Percentiles rank a stretch among this genome's conserved stretches.
phyloP scores from a whole-genome alignment of 2,888 invertebrate genomes.

The Oscheius sp. region DNA sequence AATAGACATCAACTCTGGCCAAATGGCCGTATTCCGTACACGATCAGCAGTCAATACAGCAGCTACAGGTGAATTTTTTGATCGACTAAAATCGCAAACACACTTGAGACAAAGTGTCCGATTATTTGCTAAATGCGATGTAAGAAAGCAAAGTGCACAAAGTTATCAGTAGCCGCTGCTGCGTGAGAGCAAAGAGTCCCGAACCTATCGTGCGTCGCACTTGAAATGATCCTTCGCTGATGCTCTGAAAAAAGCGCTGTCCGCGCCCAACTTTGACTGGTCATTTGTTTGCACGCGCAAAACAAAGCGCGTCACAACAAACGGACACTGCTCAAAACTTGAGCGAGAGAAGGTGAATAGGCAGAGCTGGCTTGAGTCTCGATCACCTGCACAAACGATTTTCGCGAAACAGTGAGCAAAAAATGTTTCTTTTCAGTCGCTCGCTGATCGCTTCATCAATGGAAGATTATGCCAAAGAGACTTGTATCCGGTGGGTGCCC shows the following conservation, averaged over 20 bases:
- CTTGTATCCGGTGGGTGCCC: constrained; percentile 72
- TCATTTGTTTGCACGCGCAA: constrained; percentile 34
- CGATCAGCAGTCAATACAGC: constrained; percentile 70
- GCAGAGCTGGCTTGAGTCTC: constrained; percentile 1
- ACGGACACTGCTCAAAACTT: constrained; percentile 31
- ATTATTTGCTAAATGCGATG: constrained; percentile 26
- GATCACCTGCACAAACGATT: neutral
- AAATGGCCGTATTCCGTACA: constrained; percentile 69
- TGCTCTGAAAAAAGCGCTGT: constrained; percentile 31
- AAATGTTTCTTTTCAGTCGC: constrained; percentile 61
- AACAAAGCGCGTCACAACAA: constrained; percentile 35
- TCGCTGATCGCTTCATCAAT: constrained; percentile 71
- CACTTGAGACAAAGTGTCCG: constrained; percentile 6
- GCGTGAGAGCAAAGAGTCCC: constrained; percentile 24
- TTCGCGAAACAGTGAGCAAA: neutral
- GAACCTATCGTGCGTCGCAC: constrained; percentile 32
- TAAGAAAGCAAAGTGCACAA: neutral
- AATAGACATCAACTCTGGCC: constrained; percentile 71
- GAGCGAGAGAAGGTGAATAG: constrained; percentile 7
- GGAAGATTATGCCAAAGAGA: constrained; percentile 69
- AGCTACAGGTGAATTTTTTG: constrained; percentile 64
- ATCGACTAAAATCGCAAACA: neutral
- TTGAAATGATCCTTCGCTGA: constrained; percentile 36
- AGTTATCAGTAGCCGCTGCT: constrained; percentile 20
- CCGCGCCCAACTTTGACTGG: constrained; percentile 33